Evolutionary conservation across 1,140 invertebrate genomes (phyloP), one percentile per base, ranked within the genome.

Genomic region (Bombus impatiens): DNA sequence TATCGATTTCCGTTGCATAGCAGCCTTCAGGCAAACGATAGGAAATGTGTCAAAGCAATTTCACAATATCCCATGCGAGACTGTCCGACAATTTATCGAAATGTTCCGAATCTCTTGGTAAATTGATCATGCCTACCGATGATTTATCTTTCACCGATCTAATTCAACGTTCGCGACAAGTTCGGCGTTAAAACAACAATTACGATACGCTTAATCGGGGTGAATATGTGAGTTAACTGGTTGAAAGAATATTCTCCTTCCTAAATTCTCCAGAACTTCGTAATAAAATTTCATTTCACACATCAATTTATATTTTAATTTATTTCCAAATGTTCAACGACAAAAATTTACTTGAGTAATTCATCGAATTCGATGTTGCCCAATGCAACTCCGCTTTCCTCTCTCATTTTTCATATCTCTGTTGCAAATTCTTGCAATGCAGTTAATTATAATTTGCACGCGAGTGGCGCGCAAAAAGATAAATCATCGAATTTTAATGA

Each of bases 41-140:
- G 83, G 83, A 84, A 84, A 84, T 72, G 83, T 79, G 83, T 79
- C 83, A 78, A 84, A 84, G 83, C 77, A 79, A 84, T 79, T 84
- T 84, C 83, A 84, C 76, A 67, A 84, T 84, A 84, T 72, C 67
- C 83, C 22, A 71, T 67, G 37, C 67, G 42, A 68, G 32, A n/a
- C 83, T 71, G 83, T 72, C 67, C 67, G 76, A 84, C 83, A 84
- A 84, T 84, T 84, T 79, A 84, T 84, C 76, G 83, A 84, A 79
- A 79, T 59, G 67, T 35, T 59, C 67, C 28, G 71, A 57, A 44
- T 59, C 68, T 72, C 47, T 22, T 57, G 62, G 44, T 68, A 76
- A 84, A 84, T 84, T 84, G 82, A 78, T 78, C 82, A n/a, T n/a
- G 22, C 65, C 67, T 44, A 67, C 32, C 67, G 47, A 9, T 84